These are phyloP conservation scores for Gallinago media DNA, from an alignment of 2,113 vertebrate species.

Conservation along the genomic window DNA sequence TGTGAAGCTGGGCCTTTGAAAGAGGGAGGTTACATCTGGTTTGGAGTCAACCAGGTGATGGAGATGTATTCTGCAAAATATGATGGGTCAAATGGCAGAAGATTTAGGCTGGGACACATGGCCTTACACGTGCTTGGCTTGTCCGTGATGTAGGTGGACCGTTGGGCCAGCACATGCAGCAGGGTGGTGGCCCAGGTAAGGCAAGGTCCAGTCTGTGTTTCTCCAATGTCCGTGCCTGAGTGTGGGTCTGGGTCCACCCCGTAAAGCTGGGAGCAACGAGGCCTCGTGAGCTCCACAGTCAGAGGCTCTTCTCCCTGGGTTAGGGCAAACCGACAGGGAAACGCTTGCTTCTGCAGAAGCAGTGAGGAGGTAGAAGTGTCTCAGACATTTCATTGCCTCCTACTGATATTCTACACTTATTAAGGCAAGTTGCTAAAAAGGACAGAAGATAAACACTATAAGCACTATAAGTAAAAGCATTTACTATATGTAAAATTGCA, in stretches of 20 bases:
- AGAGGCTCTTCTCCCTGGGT: background rate
- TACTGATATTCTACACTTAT: background rate
- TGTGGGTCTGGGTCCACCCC: background rate
- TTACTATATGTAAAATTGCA: background rate
- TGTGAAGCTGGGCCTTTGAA: background rate
- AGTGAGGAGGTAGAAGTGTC: background rate
- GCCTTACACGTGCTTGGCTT: background rate
- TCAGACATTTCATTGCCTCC: background rate
- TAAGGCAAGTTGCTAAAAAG: background rate
- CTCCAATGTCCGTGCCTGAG: background rate
- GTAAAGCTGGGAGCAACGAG: background rate
- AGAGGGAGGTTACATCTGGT: background rate
- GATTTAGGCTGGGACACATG: background rate
- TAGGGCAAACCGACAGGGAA: background rate
- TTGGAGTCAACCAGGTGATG: background rate
- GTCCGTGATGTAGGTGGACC: rapidly evolving
- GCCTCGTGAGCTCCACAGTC: background rate
- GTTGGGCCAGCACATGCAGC: background rate
- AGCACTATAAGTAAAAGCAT: background rate
- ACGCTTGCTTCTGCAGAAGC: rapidly evolving
- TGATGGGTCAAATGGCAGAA: background rate
- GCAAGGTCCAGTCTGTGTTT: background rate
- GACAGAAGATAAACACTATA: background rate
- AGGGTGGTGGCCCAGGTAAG: background rate
- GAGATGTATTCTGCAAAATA: background rate